Evolutionary conservation across 2,888 invertebrate species (phyloP), one percentile per base, ranked within the genome.

Genomic region (Stramonita haemastoma): DNA sequence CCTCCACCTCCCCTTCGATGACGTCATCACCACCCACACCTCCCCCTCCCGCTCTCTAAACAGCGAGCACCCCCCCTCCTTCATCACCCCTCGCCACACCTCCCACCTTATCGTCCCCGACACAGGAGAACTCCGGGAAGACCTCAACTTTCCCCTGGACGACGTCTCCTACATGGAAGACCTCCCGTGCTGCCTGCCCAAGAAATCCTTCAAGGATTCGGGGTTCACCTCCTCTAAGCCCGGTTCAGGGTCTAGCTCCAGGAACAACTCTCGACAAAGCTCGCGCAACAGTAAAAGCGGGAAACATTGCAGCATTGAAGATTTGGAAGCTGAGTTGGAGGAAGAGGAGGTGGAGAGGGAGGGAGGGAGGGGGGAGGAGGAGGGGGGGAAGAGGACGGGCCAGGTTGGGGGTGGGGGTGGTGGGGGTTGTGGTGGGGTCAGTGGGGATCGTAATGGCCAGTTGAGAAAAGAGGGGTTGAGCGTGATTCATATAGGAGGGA

Each of bases 401-500:
- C n/a, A n/a, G n/a, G n/a, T n/a, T n/a, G n/a, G n/a, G n/a, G n/a
- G n/a, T n/a, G n/a, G n/a, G n/a, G 57, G 81, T 56, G 81, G 88
- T 56, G 57, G 60, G 32, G 15, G 56, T 32, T 15, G 4, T 32
- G 32, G 66, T 29, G 83, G 73, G 13, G 13, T 19, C 32, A 66
- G n/a, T n/a, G n/a, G n/a, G n/a, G n/a, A n/a, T n/a, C n/a, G n/a
- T n/a, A n/a, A n/a, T n/a, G n/a, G n/a, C n/a, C n/a, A n/a, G n/a
- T n/a, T n/a, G 29, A 87, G 77, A 73, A 89, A 88, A 15, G n/a
- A 34, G 8, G 87, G 87, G 0, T 88, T 91, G 86, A 91, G 91
- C 34, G 89, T 91, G 11, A 89, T 90, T 46, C 89, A 87, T 8
- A 77, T 91, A 19, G 91, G 88, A 19, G 89, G 91, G 26, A 89